These are phyloP conservation scores for Anadara kagoshimensis DNA, from an alignment of 1,140 invertebrate species.

Conservation along the genomic window DNA sequence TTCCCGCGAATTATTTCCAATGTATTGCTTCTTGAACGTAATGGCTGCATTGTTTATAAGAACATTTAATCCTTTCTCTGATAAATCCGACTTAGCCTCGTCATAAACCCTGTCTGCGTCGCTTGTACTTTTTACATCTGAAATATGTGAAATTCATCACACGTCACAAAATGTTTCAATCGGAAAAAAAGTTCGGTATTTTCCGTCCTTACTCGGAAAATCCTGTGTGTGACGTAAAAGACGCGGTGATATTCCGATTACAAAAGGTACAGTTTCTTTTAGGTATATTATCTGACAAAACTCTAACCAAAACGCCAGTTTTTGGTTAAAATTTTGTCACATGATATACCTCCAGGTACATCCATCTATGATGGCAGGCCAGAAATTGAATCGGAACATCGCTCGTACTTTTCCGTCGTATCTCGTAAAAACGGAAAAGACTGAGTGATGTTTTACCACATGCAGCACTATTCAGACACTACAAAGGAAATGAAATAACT, in stretches of 20 bases:
- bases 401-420: no score
- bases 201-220: neutral
- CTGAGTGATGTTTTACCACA: no score
- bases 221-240: neutral
- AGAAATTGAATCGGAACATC: neutral
- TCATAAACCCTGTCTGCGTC: constrained; percentile 23
- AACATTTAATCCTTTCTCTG: constrained; percentile 38
- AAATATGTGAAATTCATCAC: neutral
- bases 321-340: no score
- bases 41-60: constrained; percentile 51
- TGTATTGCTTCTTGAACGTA: constrained; percentile 24
- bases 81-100: constrained; percentile 15
- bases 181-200: neutral
- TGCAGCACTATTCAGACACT: no score
- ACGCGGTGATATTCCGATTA: no score
- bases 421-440: neutral
- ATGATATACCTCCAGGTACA: no score
- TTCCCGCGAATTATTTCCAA: constrained; percentile 27
- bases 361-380: no score
- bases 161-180: no score
- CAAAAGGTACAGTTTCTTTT: no score
- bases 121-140: constrained; percentile 35
- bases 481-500: no score
- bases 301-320: no score
- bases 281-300: no score